phyloP scores from a whole-genome alignment of 2,113 vertebrate genomes.

The Dromiciops gliroides region DNA sequence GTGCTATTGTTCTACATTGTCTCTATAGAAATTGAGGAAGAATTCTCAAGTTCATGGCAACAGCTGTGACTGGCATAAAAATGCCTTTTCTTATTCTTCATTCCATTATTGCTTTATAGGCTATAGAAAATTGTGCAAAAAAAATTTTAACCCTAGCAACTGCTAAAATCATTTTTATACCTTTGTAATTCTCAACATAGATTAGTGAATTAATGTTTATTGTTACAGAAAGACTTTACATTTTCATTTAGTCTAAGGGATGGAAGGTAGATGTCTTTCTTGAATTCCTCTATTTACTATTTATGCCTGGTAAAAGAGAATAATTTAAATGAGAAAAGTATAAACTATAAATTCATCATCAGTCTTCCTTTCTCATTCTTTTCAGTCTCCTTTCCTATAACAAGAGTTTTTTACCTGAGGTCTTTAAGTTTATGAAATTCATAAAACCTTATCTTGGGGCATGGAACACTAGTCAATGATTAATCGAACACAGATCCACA shows the following conservation, averaged over 20 bases:
- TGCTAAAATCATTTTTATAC: neutral
- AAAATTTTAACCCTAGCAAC: neutral
- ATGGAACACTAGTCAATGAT: neutral
- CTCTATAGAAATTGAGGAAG: neutral
- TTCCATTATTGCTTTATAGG: neutral
- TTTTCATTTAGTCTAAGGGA: neutral
- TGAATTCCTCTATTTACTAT: neutral
- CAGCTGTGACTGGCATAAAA: constrained; percentile 40
- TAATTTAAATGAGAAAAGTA: neutral
- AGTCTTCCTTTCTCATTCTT: neutral
- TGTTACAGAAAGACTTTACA: neutral
- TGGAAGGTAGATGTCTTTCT: neutral
- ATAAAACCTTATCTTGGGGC: neutral
- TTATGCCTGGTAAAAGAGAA: neutral
- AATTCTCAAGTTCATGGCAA: neutral
- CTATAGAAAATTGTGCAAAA: neutral
- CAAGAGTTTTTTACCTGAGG: neutral
- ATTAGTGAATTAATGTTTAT: neutral
- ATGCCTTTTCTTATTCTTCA: neutral
- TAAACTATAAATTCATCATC: neutral
- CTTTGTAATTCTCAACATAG: neutral
- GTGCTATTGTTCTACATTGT: neutral
- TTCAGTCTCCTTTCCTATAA: no score
- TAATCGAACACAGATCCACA: neutral
- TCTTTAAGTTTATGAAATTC: neutral